phyloP scores from a whole-genome alignment of 1,140 invertebrate genomes.

The Holotrichia oblita region DNA sequence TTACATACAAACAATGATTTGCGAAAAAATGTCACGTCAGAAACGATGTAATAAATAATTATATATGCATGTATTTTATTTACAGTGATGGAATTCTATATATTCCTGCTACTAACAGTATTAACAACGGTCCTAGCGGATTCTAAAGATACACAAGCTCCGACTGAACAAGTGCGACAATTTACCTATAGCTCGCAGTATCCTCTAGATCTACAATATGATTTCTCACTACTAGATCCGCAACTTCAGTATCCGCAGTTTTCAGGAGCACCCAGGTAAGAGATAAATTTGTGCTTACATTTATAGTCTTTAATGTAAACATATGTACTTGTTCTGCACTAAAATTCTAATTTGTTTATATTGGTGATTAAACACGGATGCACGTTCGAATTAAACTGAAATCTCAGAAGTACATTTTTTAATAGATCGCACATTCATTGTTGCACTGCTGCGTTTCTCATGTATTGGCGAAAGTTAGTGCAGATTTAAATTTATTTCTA shows the following conservation, averaged over 20 bases:
- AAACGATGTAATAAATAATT: not conserved
- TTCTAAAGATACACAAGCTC: not conserved
- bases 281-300: not conserved
- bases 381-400: no score
- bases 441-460: no score
- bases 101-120: not conserved
- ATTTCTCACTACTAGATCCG: constrained; percentile 35
- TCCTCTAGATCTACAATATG: constrained; percentile 34
- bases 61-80: not conserved
- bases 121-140: not conserved
- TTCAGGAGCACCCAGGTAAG: constrained; percentile 35
- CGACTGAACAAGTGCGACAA: not conserved
- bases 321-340: no score
- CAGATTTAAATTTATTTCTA: no score
- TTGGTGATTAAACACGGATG: no score
- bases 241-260: constrained; percentile 35
- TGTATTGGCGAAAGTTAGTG: no score
- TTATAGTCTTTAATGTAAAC: no score
- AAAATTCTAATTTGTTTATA: no score
- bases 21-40: not conserved
- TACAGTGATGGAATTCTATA: not conserved
- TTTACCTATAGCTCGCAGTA: constrained; percentile 23
- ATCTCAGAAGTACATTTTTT: no score
- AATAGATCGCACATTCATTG: no score
- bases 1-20: not conserved